These are phyloP conservation scores for Synodontis membranacea DNA, from an alignment of 2,113 vertebrate genomes.

Conservation along the genomic window DNA sequence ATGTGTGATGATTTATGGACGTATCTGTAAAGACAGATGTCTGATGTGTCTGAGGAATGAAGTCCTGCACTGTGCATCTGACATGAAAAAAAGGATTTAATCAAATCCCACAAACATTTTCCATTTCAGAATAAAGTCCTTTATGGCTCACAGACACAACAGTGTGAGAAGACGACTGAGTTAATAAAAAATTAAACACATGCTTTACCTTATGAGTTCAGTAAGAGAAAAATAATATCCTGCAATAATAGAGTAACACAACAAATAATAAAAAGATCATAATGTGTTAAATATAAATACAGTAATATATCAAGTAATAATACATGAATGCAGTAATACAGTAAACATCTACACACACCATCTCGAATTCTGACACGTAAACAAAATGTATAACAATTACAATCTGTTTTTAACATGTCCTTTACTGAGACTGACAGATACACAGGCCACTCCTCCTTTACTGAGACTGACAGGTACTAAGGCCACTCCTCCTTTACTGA, in stretches of 20 bases:
- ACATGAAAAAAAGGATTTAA: neutral
- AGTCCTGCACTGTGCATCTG: slow-evolving; percentile 43
- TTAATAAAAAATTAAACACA: neutral
- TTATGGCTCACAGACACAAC: neutral
- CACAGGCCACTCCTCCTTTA: neutral
- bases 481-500: no score
- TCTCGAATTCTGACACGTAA: no score
- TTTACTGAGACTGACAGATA: neutral
- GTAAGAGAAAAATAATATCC: neutral
- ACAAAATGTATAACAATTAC: no score
- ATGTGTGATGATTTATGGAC: slow-evolving; percentile 47
- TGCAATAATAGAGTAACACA: neutral
- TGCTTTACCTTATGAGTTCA: neutral
- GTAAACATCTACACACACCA: neutral
- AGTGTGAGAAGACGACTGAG: neutral
- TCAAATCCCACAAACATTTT: neutral
- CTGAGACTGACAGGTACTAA: no score
- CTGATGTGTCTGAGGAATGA: neutral
- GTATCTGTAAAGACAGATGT: slow-evolving; percentile 49
- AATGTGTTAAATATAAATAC: neutral
- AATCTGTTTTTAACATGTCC: neutral
- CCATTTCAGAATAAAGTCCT: neutral
- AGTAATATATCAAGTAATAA: neutral
- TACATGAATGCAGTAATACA: slow-evolving; percentile 2
- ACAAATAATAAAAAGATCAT: neutral